Base-by-base conservation (phyloP, 1,140 invertebrate genomes). In the Apis cerana region DNA sequence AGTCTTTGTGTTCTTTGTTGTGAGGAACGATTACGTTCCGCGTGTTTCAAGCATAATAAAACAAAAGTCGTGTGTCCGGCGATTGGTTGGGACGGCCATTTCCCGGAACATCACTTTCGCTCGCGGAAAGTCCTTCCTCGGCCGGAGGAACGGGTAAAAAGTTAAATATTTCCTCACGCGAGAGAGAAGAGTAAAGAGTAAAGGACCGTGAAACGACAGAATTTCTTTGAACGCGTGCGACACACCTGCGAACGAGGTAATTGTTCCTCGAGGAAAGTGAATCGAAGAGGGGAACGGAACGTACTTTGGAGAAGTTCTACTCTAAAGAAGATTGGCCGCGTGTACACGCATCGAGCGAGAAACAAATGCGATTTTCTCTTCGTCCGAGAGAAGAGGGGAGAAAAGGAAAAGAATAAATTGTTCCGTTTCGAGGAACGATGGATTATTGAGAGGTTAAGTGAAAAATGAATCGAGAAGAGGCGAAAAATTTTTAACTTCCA, bases 51-150 rank as follows among this genome's bases (percentile, higher is more conserved):
- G 19, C 33, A 58, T 33, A 33, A 59, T 74, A 59, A 74, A 59
- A 58, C 54, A 58, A 72, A 43, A 58, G 54, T 43, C 2, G 2
- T 33, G 8, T 58, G 21, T 4, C 19, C 33, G 33, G 54, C 48
- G n/a, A 43, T 13, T 54, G 9, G 61, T 17, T 21, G n/a, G 23
- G 33, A 13, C 23, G 23, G 23, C 54, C 15, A 50, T 12, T 79
- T 79, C 77, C 54, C 23, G n/a, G 77, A 79, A 79, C 56, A 58
- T 71, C 68, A 61, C 77, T 79, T 79, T 79, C 67, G 67, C 77
- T 70, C n/a, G 8, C 43, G 43, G 59, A 27, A 27, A 52, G 27
- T 27, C 33, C 50, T 52, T 11, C 43, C 27, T 64, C 33, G 33
- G 33, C 33, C 33, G 4, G n/a, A n/a, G 2, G 4, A 27, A 33